These are phyloP conservation scores for Pyrochroa serraticornis DNA, from an alignment of 2,888 invertebrate species.

Conservation along the genomic window DNA sequence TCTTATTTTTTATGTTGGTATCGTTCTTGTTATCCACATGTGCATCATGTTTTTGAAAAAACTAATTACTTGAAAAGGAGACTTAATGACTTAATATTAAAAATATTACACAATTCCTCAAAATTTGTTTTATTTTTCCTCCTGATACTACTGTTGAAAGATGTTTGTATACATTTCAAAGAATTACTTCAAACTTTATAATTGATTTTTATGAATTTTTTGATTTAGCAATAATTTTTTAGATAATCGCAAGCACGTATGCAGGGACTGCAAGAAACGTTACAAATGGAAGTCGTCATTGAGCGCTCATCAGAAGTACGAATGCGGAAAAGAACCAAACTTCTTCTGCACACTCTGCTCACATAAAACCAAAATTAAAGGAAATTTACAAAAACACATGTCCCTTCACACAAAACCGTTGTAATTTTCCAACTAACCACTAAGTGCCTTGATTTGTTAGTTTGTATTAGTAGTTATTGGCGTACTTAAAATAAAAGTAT, in stretches of 20 bases:
- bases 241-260: conserved; percentile 19
- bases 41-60: too few species aligned
- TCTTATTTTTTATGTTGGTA: too few species aligned
- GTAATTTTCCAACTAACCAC: neutral
- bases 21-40: too few species aligned
- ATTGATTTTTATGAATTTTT: neutral
- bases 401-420: neutral
- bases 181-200: neutral
- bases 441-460: too few species aligned
- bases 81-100: too few species aligned
- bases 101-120: too few species aligned
- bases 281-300: conserved; percentile 31
- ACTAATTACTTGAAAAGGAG: too few species aligned
- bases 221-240: neutral
- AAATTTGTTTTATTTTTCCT: too few species aligned
- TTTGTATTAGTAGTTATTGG: too few species aligned
- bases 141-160: too few species aligned
- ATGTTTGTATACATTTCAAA: neutral
- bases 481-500: too few species aligned
- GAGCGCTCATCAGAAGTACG: neutral
- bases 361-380: conserved; percentile 21
- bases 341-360: neutral
- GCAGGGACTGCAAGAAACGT: conserved; percentile 35
- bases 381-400: conserved; percentile 12
- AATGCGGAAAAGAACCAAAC: conserved; percentile 6